Evolutionary conservation across 2,888 invertebrate species (phyloP), one percentile per base, ranked within the genome.

Genomic region (Actias luna): DNA sequence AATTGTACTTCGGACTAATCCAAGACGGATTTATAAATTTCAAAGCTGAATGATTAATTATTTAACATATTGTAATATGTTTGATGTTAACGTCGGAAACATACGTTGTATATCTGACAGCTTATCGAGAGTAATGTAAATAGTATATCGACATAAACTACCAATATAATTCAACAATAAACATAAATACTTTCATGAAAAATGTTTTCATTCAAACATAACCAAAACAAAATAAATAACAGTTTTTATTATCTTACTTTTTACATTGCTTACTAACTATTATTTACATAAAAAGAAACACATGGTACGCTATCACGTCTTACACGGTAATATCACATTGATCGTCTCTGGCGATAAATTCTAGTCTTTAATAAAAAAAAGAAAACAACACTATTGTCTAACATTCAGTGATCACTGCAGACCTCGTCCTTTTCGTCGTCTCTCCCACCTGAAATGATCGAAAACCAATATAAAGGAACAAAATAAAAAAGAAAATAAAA

Each of bases 321-420:
- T 90, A 91, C 78, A 81, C 78, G 81, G 80, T 92, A 92, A 91
- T 92, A 91, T 92, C 91, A 92, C 92, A 91, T 85, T 75, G 68
- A 89, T 91, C 92, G 92, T 92, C 92, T 83, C 82, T 91, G 72
- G 83, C 92, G 92, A 91, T 83, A 74, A 65, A 69, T 64, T 69
- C 73, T 70, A 79, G 80, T 69, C 75, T 76, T 78, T 78, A 69
- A 73, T 65, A 70, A 70, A 63, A 64, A 64, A 74, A 77, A 67
- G 76, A 76, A 74, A 69, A 73, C 75, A 80, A 78, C 80, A 79
- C 82, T 80, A 84, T 80, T 83, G 78, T 78, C 72, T 78, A 77
- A 84, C 74, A 83, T 84, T 90, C 84, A 92, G 77, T 86, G 89
- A 71, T 88, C 90, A 83, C 86, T 80, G 85, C 82, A 85, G 72